Base-by-base conservation (phyloP, 2,888 invertebrate species). In the Agelastica alni region DNA sequence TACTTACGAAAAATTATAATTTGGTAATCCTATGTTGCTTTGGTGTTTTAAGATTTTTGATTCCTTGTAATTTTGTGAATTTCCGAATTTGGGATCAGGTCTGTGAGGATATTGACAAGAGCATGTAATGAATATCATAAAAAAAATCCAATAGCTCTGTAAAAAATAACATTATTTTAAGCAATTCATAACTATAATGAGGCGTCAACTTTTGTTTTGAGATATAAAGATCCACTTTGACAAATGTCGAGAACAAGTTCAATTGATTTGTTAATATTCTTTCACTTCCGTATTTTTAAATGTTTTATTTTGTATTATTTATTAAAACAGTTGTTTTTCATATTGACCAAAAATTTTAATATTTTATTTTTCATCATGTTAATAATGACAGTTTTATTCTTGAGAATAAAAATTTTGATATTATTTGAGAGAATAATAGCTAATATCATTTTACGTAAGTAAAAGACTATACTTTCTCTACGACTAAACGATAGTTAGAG, bases 1-100 rank as follows among this genome's bases (percentile, higher is more conserved):
- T 37, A 60, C 64, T 64, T 53, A 64, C 64, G 60, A 57, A 47
- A 64, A 64, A 37, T 61, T 64, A 37, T 64, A 64, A 37, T 61
- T 61, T 18, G 48, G 53, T n/a, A 56, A 16, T 30, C 64, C 64
- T 31, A 64, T 55, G 31, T 64, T 64, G 45, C 53, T 63, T 42
- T 63, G 59, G 39, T 63, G 63, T 18, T 58, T 61, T 10, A 63
- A 56, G 37, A 63, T 63, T 53, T 61, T 63, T 3, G 63, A 57
- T 5, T 59, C 55, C 13, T 49, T 52, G 30, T 61, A 59, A 37
- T 61, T 61, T 30, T 48, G 46, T 28, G 20, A 54, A n/a, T 48
- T 44, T 7, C 46, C 28, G 28, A 41, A 48, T 6, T 31, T 22
- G 2, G 41, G 20, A 1, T 55, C 52, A 1, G 30, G 49, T 17